Base-by-base conservation (phyloP, 2,113 vertebrate genomes). In the Pandion haliaetus region DNA sequence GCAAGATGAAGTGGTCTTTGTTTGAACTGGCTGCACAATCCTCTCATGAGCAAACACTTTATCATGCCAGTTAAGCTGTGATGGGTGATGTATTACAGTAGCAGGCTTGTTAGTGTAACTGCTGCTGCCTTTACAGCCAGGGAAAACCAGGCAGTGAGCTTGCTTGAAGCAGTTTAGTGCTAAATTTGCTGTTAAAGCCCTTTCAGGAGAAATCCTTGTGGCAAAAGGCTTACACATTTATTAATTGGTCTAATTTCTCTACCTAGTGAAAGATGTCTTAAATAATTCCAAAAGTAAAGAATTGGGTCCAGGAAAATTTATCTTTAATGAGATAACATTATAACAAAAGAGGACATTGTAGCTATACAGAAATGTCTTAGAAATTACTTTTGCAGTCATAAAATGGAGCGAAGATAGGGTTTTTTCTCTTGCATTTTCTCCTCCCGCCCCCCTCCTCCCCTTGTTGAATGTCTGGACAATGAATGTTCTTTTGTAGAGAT, bases 1-100 rank as follows among this genome's bases (percentile, higher is more conserved):
- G 44, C 17, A 13, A 82, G 76, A 98, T 97, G 98, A 98, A 97
- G 76, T 86, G 92, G 71, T 42, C 97, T 98, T 98, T 98, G 97
- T 98, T 84, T 55, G 88, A 52, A 17, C 77, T 76, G 81, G 61
- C 96, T 34, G 6, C 79, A 83, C 91, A 95, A 88, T 97, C 89
- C 81, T 62, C 89, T 73, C 93, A 84, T 44, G 57, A 93, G 90
- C 96, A 92, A 97, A 85, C 86, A 52, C 94, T 96, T 97, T 94
- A 95, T 97, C 97, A 82, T 88, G 82, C 79, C 93, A 86, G 94
- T 93, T 90, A 79, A 90, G 91, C 95, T 93, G 95, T 59, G 91
- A 90, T 97, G 97, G 88, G 78, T 93, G 91, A 49, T 96, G 90
- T 47, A 83, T 96, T 96, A 93, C 97, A 95, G 95, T 80, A 66